Percentiles rank a stretch among this genome's conserved stretches.
These are phyloP conservation scores for Alouatta palliata DNA, from an alignment of 2,113 vertebrate species.

Conservation along the genomic window DNA sequence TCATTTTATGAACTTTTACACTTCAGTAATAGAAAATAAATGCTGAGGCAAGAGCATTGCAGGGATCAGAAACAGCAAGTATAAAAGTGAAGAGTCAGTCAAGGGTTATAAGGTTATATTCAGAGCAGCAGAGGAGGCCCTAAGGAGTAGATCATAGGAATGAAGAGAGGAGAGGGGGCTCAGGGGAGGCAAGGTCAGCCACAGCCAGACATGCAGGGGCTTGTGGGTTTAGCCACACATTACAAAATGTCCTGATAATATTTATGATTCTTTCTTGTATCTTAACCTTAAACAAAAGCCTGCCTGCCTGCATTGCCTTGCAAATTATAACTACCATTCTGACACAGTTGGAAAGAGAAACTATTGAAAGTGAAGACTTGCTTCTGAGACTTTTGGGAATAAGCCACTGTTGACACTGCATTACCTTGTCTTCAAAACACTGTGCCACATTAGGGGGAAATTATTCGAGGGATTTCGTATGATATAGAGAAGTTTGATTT, in stretches of 20 bases:
- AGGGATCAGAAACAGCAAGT: neutral
- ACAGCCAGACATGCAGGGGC: neutral
- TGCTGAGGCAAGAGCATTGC: neutral
- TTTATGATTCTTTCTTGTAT: neutral
- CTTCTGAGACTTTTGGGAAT: neutral
- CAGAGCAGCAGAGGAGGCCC: neutral
- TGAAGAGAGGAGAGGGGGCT: neutral
- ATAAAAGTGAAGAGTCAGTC: neutral
- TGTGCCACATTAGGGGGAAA: too few species aligned
- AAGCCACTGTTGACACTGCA: neutral
- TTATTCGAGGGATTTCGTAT: neutral
- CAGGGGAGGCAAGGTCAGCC: rapidly evolving
- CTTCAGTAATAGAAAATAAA: neutral
- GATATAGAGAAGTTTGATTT: neutral
- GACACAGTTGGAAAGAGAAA: neutral
- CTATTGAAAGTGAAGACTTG: neutral
- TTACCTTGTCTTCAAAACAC: neutral
- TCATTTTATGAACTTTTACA: neutral
- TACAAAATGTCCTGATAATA: neutral
- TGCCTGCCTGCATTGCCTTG: neutral
- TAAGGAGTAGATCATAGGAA: neutral
- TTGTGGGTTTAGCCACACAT: too few species aligned
- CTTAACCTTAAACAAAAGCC: neutral
- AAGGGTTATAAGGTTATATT: neutral
- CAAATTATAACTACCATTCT: neutral